A percentile compares a stretch with the other conserved stretches of the same genome.
These are phyloP conservation scores for Torymus tubicola DNA, from an alignment of 2,888 invertebrate genomes.

Conservation along the genomic window DNA sequence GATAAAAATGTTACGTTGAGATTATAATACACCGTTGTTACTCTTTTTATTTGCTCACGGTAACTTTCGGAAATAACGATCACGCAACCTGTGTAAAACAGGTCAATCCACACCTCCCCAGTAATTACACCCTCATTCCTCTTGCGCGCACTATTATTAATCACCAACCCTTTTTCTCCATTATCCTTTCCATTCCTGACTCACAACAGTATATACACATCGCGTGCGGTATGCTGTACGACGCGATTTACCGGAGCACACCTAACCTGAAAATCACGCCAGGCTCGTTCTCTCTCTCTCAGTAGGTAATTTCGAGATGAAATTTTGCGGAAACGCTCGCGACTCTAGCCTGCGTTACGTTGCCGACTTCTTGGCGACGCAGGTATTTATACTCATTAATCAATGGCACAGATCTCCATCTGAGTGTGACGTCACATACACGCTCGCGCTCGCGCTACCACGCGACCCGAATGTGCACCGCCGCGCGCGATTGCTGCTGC, in stretches of 20 bases:
- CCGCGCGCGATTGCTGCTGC: constrained; percentile 3
- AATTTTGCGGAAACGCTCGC: constrained; percentile 45
- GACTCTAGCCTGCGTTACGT: not conserved
- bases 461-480: constrained; percentile 50
- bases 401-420: constrained; percentile 64
- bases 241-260: no score
- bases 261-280: no score
- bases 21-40: no score
- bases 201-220: no score
- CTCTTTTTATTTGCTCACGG: no score
- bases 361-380: constrained; percentile 38
- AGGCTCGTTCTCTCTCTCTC: no score
- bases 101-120: constrained; percentile 2
- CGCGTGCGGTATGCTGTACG: no score
- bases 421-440: constrained; percentile 59
- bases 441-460: not conserved
- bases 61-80: not conserved
- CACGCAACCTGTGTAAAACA: constrained; percentile 1
- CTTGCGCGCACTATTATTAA: constrained; percentile 24
- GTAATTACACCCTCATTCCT: constrained; percentile 6
- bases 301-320: constrained; percentile 46
- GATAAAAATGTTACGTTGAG: no score
- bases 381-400: constrained; percentile 64
- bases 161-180: constrained; percentile 29
- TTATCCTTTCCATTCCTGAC: no score